phyloP scores from a whole-genome alignment of 2,888 invertebrate genomes.

The Junonia oenone region DNA sequence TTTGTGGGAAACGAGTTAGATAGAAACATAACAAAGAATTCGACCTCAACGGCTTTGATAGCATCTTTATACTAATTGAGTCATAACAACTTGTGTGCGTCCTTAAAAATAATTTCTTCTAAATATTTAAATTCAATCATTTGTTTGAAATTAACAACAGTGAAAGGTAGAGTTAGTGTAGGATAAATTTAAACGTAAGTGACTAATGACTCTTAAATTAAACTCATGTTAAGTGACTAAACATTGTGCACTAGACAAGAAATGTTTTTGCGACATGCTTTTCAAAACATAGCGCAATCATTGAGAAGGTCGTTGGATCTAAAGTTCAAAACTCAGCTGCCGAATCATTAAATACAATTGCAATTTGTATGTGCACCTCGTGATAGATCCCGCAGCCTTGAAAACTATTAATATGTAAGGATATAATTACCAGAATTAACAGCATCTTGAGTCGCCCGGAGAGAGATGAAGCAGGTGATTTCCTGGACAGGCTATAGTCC shows the following conservation, averaged over 20 bases:
- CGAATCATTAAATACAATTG: conserved; percentile 20
- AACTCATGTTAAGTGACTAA: conserved; percentile 34
- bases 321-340: conserved; percentile 36
- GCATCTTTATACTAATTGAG: conserved; percentile 8
- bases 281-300: conserved; percentile 40
- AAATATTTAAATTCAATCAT: not conserved
- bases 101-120: not conserved
- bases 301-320: conserved; percentile 36
- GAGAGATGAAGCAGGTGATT: conserved; percentile 61
- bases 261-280: conserved; percentile 43
- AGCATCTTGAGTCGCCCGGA: conserved; percentile 53
- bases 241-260: conserved; percentile 34
- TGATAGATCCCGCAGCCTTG: not conserved
- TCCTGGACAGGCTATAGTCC: conserved; percentile 67
- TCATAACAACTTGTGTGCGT: not conserved
- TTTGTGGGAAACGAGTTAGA: conserved; percentile 31
- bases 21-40: conserved; percentile 27
- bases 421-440: conserved; percentile 51
- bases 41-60: conserved; percentile 25
- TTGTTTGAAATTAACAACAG: not conserved
- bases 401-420: conserved; percentile 1
- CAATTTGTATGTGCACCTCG: conserved; percentile 8
- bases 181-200: conserved; percentile 20
- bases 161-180: not conserved
- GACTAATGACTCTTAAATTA: conserved; percentile 37